These are phyloP conservation scores for Drosophila stalkeri DNA, from an alignment of 2,888 invertebrate genomes.

Conservation along the genomic window DNA sequence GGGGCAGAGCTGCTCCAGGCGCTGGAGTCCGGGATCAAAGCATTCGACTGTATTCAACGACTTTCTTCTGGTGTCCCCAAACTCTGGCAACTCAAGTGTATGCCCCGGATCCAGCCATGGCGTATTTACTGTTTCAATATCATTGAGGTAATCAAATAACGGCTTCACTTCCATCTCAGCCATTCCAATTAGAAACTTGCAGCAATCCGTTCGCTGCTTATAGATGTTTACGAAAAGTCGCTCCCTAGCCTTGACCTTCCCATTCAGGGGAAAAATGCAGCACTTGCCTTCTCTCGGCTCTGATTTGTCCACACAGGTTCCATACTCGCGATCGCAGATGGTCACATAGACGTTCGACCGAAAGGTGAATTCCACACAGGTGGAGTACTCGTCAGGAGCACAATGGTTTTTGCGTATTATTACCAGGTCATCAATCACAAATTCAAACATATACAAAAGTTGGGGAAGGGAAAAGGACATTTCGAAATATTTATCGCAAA, in stretches of 20 bases:
- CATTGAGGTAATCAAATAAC: slow-evolving; percentile 78
- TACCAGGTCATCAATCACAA: slow-evolving; percentile 69
- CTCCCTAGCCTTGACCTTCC: slow-evolving; percentile 73
- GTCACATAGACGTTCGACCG: slow-evolving; percentile 81
- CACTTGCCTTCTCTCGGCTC: slow-evolving; percentile 79
- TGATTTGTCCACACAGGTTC: slow-evolving; percentile 62
- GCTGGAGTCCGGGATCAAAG: slow-evolving; percentile 49
- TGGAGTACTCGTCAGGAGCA: slow-evolving; percentile 39
- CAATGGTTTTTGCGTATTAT: slow-evolving; percentile 26
- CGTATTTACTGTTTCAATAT: background rate
- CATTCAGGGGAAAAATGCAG: slow-evolving; percentile 80
- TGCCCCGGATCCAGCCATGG: background rate
- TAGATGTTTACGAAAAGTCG: slow-evolving; percentile 78
- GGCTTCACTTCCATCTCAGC: slow-evolving; percentile 19
- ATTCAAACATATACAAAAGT: slow-evolving; percentile 83
- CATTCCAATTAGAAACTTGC: slow-evolving; percentile 38
- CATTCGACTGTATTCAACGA: slow-evolving; percentile 63
- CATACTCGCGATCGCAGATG: slow-evolving; percentile 82
- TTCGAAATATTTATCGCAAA: background rate
- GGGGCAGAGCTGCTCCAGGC: slow-evolving; percentile 77
- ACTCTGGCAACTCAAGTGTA: background rate
- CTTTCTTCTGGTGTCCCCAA: background rate
- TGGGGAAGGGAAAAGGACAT: background rate
- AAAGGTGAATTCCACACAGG: slow-evolving; percentile 64
- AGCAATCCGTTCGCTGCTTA: slow-evolving; percentile 78